A percentile compares a stretch with the other conserved stretches of the same genome.
phyloP scores from a whole-genome alignment of 2,888 invertebrate genomes.

The Tridacna crocea region DNA sequence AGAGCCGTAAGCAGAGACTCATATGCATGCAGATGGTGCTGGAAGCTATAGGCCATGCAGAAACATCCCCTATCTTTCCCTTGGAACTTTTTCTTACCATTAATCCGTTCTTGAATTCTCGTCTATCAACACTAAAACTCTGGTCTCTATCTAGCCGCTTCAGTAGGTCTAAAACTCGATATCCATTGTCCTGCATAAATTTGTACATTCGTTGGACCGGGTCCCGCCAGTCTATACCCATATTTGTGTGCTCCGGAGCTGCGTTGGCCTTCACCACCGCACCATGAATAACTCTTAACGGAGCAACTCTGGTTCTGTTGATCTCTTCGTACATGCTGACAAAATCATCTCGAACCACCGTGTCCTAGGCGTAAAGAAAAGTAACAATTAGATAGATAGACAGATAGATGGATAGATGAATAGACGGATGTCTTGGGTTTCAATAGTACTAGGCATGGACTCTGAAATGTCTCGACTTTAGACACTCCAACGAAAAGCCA shows the following conservation, averaged over 20 bases:
- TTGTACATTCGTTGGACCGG: constrained; percentile 73
- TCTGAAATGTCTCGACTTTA: no score
- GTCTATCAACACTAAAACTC: constrained; percentile 70
- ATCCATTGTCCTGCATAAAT: constrained; percentile 74
- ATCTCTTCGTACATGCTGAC: constrained; percentile 63
- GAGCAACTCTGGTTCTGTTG: constrained; percentile 53
- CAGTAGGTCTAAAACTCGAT: constrained; percentile 76
- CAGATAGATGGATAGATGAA: no score
- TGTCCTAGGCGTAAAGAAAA: constrained; percentile 57
- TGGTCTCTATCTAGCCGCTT: constrained; percentile 74
- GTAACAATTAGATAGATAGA: no score
- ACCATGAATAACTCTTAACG: constrained; percentile 65
- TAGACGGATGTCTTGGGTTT: no score
- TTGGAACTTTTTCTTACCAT: no score
- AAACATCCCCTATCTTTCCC: no score
- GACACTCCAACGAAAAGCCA: no score
- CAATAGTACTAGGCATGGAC: no score
- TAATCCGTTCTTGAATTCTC: constrained; percentile 74
- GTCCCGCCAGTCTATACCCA: constrained; percentile 68
- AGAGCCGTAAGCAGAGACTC: no score
- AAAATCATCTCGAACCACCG: constrained; percentile 72
- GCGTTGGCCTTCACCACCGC: constrained; percentile 64
- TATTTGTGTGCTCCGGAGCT: constrained; percentile 50
- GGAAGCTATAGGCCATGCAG: no score
- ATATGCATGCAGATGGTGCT: no score